Base-by-base conservation (phyloP, 2,113 vertebrate genomes). In the Antennarius striatus region DNA sequence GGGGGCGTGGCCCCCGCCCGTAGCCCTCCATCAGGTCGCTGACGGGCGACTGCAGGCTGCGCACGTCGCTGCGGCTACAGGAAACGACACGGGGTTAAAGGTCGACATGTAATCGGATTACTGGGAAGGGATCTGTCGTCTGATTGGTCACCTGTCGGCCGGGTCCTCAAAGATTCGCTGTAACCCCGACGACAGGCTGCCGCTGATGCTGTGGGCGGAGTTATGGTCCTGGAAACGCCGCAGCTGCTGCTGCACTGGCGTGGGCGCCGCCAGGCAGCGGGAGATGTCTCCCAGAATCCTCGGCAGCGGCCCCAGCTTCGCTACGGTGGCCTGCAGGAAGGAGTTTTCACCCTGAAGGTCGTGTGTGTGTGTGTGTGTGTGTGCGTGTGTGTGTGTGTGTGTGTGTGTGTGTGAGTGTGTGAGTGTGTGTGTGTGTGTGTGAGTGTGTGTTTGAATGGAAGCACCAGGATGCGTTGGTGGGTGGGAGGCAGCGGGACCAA, bases 281-380 rank as follows among this genome's bases (percentile, higher is more conserved):
- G 95, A 92, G 70, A 99, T 97, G 68, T 98, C 96, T 7, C 94
- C 93, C 79, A 99, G 95, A 65, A 99, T 96, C 71, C 95, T 95
- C 48, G 98, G 98, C 71, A 99, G 92, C 5, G 97, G 96, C 71
- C 96, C 98, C 89, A 99, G 85, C 90, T 98, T 98, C 62, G 95
- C 96, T 86, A 98, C 93, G 1, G 96, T 98, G 50, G 95, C 96
- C 96, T 99, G 96, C 95, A 98, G 96, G 93, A 97, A 98, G 94
- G 96, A 98, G 96, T 98, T 98, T 94, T 98, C 96, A 97, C 95
- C 95, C 96, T 98, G 93, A 91, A 22, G 91, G 95, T 84, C 9
- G 73, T 17, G 46, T 17, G 62, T 56, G 71, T 68, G 55, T 49
- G 46, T 56, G 43, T 74, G 51, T 63, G 48, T 91, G 92, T 52